phyloP scores from a whole-genome alignment of 2,888 invertebrate species.

The Julus scandinavius region DNA sequence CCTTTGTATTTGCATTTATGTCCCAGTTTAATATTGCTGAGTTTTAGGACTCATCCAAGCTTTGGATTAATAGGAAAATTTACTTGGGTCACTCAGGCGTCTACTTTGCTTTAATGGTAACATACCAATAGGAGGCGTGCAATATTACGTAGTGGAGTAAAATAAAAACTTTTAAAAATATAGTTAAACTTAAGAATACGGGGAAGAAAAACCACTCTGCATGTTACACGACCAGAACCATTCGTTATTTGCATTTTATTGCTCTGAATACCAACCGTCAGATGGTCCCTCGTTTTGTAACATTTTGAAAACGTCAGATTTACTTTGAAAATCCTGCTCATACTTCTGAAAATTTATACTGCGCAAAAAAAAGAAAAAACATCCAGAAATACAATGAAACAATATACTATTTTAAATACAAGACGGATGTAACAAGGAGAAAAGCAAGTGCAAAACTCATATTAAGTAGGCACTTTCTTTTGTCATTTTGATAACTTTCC shows the following conservation, averaged over 20 bases:
- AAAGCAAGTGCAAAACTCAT: neutral
- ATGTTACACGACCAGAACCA: neutral
- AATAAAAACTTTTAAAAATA: neutral
- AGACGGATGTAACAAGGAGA: neutral
- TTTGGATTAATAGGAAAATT: too few species aligned
- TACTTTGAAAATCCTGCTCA: constrained; percentile 47
- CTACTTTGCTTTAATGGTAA: neutral
- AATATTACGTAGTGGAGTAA: neutral
- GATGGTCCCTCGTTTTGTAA: constrained; percentile 35
- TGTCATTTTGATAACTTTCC: neutral
- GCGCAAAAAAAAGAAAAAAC: constrained; percentile 48
- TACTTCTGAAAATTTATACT: constrained; percentile 54
- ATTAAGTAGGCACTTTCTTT: neutral
- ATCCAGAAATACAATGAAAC: constrained; percentile 40
- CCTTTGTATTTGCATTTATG: too few species aligned
- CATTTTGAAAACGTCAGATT: constrained; percentile 52
- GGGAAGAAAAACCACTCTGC: neutral
- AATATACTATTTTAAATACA: neutral
- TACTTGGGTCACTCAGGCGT: too few species aligned
- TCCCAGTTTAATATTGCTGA: too few species aligned
- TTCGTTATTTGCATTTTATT: neutral
- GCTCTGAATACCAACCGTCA: constrained; percentile 43
- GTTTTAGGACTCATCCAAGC: too few species aligned
- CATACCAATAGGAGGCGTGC: constrained; percentile 28
- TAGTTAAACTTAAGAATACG: neutral